These are phyloP conservation scores for Drosophila mimetica DNA, from an alignment of 2,888 invertebrate species.

Conservation along the genomic window DNA sequence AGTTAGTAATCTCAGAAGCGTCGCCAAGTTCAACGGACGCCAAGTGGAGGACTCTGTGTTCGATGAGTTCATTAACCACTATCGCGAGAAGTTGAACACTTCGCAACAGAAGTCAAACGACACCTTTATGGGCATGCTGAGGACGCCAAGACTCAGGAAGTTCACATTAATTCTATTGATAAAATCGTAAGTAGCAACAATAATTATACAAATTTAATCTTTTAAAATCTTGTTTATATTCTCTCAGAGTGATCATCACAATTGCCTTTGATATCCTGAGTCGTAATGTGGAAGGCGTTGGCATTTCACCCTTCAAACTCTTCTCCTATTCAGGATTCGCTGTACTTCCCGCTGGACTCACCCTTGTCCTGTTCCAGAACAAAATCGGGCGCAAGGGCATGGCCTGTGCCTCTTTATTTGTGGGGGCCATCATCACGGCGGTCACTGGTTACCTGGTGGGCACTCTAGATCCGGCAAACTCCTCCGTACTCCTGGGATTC, in stretches of 20 bases:
- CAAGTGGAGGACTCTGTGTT: constrained; percentile 83
- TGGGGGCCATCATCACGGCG: constrained; percentile 85
- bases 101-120: constrained; percentile 57
- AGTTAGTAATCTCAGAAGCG: constrained; percentile 85
- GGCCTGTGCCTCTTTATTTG: constrained; percentile 85
- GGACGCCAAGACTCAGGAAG: constrained; percentile 85
- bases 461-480: constrained; percentile 69
- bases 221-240: no score
- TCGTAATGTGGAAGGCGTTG: constrained; percentile 86
- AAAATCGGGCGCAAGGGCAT: constrained; percentile 85
- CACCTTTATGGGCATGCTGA: constrained; percentile 85
- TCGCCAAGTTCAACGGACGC: constrained; percentile 86
- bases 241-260: constrained; percentile 86
- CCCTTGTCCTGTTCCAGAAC: constrained; percentile 82
- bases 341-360: constrained; percentile 85
- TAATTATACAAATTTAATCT: no score
- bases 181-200: constrained; percentile 88
- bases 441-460: constrained; percentile 84
- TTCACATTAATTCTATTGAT: constrained; percentile 86
- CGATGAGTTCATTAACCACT: constrained; percentile 82
- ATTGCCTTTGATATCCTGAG: constrained; percentile 87
- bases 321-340: constrained; percentile 85
- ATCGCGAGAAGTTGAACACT: constrained; percentile 61
- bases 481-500: constrained; percentile 83
- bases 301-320: constrained; percentile 85